Evolutionary conservation across 2,888 invertebrate species (phyloP), one percentile per base, ranked within the genome.

Genomic region (Habroteleia sp.): DNA sequence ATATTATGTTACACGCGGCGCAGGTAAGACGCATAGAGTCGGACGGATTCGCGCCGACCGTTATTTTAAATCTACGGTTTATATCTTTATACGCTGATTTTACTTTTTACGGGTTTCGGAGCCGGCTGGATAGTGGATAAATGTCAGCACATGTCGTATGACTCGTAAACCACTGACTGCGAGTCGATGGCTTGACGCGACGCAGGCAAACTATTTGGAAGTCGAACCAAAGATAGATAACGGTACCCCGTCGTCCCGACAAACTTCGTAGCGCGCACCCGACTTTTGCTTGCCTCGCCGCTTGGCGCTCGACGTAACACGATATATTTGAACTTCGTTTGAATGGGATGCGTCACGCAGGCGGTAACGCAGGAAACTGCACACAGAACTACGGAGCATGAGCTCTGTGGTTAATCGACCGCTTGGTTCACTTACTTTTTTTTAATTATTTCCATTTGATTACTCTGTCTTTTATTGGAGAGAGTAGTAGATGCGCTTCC

Each of bases 1-100:
- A 63, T 63, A 71, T 71, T 62, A 63, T 48, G 48, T 63, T 63
- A 39, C 71, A 71, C 17, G 25, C 6, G 56, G 50, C 58, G 68
- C 50, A 42, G 39, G 71, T 54, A 44, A 17, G 23, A 29, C 46
- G 60, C 35, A 14, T 16, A 7, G 25, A 41, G 10, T 31, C n/a
- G 27, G 33, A 10, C 29, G 42, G 41, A 11, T 25, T 25, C 54
- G 37, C 52, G 37, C 35, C 54, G 39, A 54, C 54, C 54, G 54
- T 54, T 54, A 39, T 39, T 54, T 39, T 17, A 16, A 39, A 39
- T 4, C 39, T 11, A 23, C 10, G 16, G n/a, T 8, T 39, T 6
- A 1, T 25, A 5, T 20, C 25, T 25, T 25, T 25, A 7, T 6
- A 25, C 1, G 7, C 25, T 25, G 3, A 25, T 25, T 25, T 25